Conservation (phyloP, 2,113 vertebrate genomes). For the Cyprinodon brontotheroides region DNA sequence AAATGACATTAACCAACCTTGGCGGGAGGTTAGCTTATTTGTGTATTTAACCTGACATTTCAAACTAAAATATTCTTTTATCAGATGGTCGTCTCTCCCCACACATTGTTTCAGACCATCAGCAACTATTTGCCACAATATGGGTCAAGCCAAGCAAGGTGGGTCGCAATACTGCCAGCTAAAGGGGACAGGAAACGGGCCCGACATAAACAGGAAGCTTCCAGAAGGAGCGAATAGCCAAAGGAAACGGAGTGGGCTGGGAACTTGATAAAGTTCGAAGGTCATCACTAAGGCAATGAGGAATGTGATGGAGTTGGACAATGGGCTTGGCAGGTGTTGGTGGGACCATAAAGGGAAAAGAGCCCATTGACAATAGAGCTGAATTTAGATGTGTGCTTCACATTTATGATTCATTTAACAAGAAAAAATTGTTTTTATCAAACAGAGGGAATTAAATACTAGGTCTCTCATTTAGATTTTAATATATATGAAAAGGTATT, state of each 20-base stretch:
- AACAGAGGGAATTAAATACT: background rate
- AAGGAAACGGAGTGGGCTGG: conserved; percentile 78
- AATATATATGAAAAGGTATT: too few relatives aligned
- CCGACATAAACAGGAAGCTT: conserved; percentile 83
- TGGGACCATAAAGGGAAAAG: conserved; percentile 31
- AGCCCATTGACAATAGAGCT: conserved; percentile 52
- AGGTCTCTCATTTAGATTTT: background rate
- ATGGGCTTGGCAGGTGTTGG: conserved; percentile 80
- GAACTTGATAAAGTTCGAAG: conserved; percentile 71
- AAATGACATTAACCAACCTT: background rate
- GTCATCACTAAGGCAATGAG: conserved; percentile 58
- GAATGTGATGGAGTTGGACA: conserved; percentile 73
- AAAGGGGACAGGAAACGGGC: conserved; percentile 74
- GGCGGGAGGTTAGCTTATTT: background rate
- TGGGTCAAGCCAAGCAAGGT: conserved; percentile 46
- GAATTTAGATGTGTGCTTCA: conserved; percentile 34
- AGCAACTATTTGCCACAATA: conserved; percentile 60
- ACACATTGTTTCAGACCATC: conserved; percentile 57
- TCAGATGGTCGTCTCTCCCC: conserved; percentile 18
- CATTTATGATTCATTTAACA: conserved; percentile 4
- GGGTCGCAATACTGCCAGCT: conserved; percentile 49
- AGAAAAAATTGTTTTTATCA: background rate
- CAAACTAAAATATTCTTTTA: conserved; percentile 17
- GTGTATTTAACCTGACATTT: background rate
- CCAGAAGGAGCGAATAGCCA: conserved; percentile 75